phyloP scores from a whole-genome alignment of 2,797 vertebrate species.

The Paramormyrops hopkinsi region DNA sequence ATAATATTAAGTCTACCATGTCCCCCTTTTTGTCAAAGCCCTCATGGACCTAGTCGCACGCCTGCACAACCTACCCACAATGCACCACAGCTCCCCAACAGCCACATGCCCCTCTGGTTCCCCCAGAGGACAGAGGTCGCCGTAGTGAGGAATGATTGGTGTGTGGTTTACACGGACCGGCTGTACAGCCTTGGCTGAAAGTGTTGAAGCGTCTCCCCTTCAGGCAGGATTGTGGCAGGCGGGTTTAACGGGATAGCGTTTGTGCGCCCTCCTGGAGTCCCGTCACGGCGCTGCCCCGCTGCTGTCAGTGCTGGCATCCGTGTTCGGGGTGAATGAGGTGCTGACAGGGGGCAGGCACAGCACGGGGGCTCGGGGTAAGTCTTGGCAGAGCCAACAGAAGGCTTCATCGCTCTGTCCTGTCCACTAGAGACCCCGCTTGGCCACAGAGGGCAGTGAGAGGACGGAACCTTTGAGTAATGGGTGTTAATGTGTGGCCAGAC shows the following conservation, averaged over 20 bases:
- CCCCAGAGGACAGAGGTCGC: not conserved
- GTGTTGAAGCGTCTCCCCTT: not conserved
- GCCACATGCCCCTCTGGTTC: not conserved
- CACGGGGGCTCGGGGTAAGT: not conserved
- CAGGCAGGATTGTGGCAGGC: not conserved
- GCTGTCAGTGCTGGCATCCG: not conserved
- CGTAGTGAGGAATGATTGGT: not conserved
- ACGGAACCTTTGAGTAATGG: not conserved
- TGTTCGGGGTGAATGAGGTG: slow-evolving; percentile 3
- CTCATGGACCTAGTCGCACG: not conserved
- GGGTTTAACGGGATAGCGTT: not conserved
- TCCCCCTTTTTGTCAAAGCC: not conserved
- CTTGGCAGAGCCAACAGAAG: not conserved
- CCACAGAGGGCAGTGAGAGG: not conserved
- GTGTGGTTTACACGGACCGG: not conserved
- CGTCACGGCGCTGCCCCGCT: not conserved
- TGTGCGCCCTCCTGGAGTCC: not conserved
- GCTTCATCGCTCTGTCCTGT: not conserved
- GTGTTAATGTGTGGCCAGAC: not conserved
- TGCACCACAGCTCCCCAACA: not conserved
- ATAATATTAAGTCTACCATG: not conserved
- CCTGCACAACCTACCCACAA: not conserved
- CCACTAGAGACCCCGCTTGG: not conserved
- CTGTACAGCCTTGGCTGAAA: slow-evolving; percentile 1
- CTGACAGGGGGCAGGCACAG: not conserved